phyloP scores from a whole-genome alignment of 2,888 invertebrate species.

The Ametastegia equiseti region DNA sequence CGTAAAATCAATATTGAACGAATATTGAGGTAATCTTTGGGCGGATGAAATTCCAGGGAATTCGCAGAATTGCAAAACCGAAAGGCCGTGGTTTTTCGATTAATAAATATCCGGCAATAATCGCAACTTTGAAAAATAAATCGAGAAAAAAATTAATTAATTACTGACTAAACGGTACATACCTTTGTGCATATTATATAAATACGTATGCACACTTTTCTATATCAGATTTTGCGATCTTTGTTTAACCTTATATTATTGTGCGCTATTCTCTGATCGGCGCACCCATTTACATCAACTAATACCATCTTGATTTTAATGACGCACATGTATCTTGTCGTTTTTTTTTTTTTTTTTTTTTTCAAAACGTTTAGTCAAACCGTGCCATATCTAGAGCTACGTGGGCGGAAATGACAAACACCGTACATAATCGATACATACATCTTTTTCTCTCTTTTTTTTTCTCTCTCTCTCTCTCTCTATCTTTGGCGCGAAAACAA shows the following conservation, averaged over 20 bases:
- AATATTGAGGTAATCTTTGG: too few relatives aligned
- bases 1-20: neutral
- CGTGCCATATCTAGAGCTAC: conserved; percentile 31
- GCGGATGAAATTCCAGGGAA: too few relatives aligned
- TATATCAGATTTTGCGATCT: neutral
- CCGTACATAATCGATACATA: neutral
- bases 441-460: too few relatives aligned
- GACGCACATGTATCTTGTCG: neutral
- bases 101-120: too few relatives aligned
- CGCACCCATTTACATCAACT: conserved; percentile 3
- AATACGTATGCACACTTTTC: neutral
- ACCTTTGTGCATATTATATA: neutral
- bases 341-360: neutral
- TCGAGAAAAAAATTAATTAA: too few relatives aligned
- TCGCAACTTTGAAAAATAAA: too few relatives aligned
- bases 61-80: too few relatives aligned
- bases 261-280: neutral
- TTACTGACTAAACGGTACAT: too few relatives aligned
- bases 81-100: too few relatives aligned
- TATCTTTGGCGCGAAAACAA: conserved; percentile 38
- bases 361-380: conserved; percentile 13
- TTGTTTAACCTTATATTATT: conserved; percentile 7
- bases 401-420: conserved; percentile 16
- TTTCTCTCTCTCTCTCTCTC: too few relatives aligned
- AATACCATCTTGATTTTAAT: neutral